These are phyloP conservation scores for Leucophenga varia DNA, from an alignment of 1,140 invertebrate species.

Conservation along the genomic window DNA sequence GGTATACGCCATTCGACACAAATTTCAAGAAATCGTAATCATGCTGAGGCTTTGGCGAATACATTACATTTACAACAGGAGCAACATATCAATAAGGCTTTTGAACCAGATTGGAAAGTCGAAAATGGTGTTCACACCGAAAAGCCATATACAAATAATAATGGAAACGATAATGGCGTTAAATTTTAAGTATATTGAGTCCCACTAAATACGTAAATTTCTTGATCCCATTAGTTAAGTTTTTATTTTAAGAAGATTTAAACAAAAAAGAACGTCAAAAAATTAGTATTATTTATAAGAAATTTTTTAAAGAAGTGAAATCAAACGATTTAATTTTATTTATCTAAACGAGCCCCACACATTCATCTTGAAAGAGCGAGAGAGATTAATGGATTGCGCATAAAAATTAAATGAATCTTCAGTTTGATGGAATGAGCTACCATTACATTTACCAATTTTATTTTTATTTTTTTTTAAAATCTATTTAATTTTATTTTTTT, in stretches of 20 bases:
- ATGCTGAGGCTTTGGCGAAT: conserved; percentile 31
- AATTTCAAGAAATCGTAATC: conserved; percentile 32
- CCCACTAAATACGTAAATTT: neutral
- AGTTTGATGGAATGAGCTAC: neutral
- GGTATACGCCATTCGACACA: conserved; percentile 60
- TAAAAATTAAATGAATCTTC: conserved; percentile 40
- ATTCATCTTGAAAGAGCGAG: conserved; percentile 30
- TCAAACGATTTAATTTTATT: too few relatives aligned
- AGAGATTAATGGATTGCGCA: conserved; percentile 55
- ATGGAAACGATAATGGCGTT: neutral
- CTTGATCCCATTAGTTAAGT: too few relatives aligned
- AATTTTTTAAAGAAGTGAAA: too few relatives aligned
- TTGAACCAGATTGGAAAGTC: conserved; percentile 44
- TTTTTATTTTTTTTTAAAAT: neutral
- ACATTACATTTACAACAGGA: conserved; percentile 21
- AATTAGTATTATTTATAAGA: too few relatives aligned
- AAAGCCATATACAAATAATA: too few relatives aligned
- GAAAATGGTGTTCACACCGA: conserved; percentile 26
- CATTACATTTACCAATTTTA: too few relatives aligned
- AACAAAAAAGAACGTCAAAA: too few relatives aligned
- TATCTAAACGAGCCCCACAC: too few relatives aligned
- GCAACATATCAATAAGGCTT: conserved; percentile 41
- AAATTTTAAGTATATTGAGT: neutral
- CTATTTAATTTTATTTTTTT: too few relatives aligned
- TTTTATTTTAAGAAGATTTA: too few relatives aligned